These are phyloP conservation scores for Nomada ruficornis DNA, from an alignment of 2,888 invertebrate genomes.

Conservation along the genomic window DNA sequence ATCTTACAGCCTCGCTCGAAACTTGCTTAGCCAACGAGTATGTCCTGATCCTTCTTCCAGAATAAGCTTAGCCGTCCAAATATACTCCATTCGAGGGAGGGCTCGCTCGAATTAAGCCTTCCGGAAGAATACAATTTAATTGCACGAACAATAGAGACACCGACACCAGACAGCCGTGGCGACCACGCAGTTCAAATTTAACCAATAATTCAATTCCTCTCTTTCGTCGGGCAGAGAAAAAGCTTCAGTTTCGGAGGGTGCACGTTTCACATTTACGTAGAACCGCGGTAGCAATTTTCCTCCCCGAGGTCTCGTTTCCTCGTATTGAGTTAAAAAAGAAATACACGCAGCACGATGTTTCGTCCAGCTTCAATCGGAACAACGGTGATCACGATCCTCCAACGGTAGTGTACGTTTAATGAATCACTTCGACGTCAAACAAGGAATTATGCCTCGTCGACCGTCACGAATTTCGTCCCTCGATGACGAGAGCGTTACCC, in stretches of 20 bases:
- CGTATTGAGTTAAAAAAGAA: not conserved
- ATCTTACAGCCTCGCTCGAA: slow-evolving; percentile 14
- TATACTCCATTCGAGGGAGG: not conserved
- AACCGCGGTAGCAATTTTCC: not conserved
- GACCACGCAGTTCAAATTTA: not conserved
- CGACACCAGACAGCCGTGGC: not conserved
- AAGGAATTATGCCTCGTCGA: not conserved
- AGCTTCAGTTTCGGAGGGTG: not conserved
- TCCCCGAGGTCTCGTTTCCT: not conserved
- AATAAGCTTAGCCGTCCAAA: slow-evolving; percentile 5
- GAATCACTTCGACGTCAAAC: too few species aligned
- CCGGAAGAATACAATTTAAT: slow-evolving; percentile 40
- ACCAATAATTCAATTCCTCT: slow-evolving; percentile 12
- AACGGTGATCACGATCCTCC: not conserved
- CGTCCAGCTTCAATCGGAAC: not conserved
- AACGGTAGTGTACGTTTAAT: not conserved
- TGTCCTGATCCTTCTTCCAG: slow-evolving; percentile 15
- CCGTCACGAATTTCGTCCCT: not conserved
- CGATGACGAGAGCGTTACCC: not conserved
- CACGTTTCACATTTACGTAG: not conserved
- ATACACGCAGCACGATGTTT: not conserved
- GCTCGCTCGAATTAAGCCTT: slow-evolving; percentile 20
- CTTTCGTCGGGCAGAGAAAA: not conserved
- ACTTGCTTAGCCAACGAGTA: slow-evolving; percentile 1
- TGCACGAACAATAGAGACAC: not conserved